A percentile compares a stretch with the other conserved stretches of the same genome.
Evolutionary conservation across 2,888 invertebrate genomes (phyloP).

Genomic region (Julus scandinavius): DNA sequence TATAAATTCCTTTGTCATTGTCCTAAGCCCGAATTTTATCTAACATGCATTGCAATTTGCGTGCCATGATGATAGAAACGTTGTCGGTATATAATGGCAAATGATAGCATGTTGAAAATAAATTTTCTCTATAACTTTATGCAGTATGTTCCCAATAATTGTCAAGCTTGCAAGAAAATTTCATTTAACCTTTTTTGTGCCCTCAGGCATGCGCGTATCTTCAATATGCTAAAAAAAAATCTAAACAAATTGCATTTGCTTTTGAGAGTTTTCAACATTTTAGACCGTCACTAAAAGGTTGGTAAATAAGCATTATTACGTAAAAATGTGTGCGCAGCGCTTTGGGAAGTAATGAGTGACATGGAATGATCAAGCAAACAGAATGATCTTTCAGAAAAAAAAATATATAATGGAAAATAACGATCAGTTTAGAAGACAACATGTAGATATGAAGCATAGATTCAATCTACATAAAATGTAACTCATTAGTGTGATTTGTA

Average conservation of each 20-base stretch:
- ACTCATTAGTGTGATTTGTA: too few species aligned
- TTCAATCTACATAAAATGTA: neutral
- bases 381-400: neutral
- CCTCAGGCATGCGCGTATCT: neutral
- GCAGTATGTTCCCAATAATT: neutral
- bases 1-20: conserved; percentile 2
- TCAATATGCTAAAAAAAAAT: neutral
- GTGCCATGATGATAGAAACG: conserved; percentile 4
- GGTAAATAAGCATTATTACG: conserved; percentile 15
- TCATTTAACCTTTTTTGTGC: neutral
- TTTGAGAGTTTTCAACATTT: neutral
- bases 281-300: neutral
- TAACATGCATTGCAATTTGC: neutral
- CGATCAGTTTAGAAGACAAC: neutral
- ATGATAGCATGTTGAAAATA: neutral
- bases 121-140: neutral
- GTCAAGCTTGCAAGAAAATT: neutral
- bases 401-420: neutral
- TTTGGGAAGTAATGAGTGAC: conserved; percentile 9
- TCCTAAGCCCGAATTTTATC: neutral
- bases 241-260: neutral
- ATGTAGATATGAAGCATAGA: neutral
- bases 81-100: neutral
- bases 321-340: conserved; percentile 6
- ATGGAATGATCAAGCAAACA: neutral